These are phyloP conservation scores for Macropus fuliginosus DNA, from an alignment of 2,797 vertebrate species.

Conservation along the genomic window DNA sequence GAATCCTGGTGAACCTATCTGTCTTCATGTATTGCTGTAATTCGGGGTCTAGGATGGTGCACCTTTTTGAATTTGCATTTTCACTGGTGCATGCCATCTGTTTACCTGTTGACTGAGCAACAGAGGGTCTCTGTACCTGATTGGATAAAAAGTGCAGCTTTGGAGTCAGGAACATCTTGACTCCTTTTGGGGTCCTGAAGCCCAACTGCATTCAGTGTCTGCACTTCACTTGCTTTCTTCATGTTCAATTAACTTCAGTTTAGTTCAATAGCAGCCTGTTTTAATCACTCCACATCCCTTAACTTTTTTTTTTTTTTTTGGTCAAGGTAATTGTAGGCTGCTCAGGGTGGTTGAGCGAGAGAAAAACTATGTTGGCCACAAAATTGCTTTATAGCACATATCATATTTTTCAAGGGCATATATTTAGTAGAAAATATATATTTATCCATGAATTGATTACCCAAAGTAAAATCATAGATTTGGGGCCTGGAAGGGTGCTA, in stretches of 20 bases:
- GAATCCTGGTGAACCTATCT: constrained; percentile 72
- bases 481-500: not conserved
- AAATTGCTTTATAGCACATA: fast-evolving
- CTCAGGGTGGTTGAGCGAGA: constrained; percentile 33
- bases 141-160: constrained; percentile 74
- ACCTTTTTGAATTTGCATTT: constrained; percentile 64
- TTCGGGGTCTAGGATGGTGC: constrained; percentile 62
- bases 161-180: constrained; percentile 65
- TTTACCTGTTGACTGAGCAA: constrained; percentile 67
- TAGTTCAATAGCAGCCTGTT: constrained; percentile 61
- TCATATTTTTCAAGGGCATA: not conserved
- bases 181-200: constrained; percentile 50
- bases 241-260: constrained; percentile 70
- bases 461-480: not conserved
- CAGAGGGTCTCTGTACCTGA: constrained; percentile 75
- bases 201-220: constrained; percentile 54
- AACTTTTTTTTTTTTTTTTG: constrained; percentile 44
- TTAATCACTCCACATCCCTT: constrained; percentile 58
- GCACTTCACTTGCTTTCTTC: constrained; percentile 69
- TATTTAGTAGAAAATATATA: not conserved
- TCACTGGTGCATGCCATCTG: constrained; percentile 72
- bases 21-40: constrained; percentile 62
- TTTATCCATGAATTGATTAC: not conserved
- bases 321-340: constrained; percentile 45
- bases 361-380: not conserved